A percentile compares a stretch with the other conserved stretches of the same genome.
Conservation (phyloP, 2,113 vertebrate species). For the Climacteris rufus region DNA sequence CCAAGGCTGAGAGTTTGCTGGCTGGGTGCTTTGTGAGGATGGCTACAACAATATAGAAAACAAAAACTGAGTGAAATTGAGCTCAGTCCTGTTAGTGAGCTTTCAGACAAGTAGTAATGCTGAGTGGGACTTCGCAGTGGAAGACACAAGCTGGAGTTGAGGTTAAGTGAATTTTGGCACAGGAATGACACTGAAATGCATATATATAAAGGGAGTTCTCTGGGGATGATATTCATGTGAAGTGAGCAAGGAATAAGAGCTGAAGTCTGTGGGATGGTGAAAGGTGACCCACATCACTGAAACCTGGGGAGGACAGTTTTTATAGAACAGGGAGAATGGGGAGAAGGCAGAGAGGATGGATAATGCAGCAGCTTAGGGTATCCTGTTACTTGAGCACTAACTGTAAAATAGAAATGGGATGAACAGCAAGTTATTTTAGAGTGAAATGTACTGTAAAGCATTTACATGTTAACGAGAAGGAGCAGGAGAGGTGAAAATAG, state of each 20-base stretch:
- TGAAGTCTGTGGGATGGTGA: not conserved
- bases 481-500: not conserved
- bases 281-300: not conserved
- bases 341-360: not conserved
- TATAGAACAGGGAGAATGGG: not conserved
- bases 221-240: not conserved
- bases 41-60: not conserved
- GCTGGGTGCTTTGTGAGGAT: not conserved
- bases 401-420: not conserved
- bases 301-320: not conserved
- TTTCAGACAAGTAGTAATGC: not conserved
- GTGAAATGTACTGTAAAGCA: not conserved
- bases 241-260: not conserved
- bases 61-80: not conserved
- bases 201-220: not conserved
- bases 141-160: fast-evolving
- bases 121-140: not conserved
- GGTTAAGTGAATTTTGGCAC: fast-evolving
- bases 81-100: not conserved
- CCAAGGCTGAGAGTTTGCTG: not conserved
- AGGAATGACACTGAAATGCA: not conserved
- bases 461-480: not conserved
- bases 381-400: not conserved
- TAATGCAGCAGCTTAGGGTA: not conserved
- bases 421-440: not conserved